Conservation (phyloP, 2,888 invertebrate species). For the Ophioninae sp. region DNA sequence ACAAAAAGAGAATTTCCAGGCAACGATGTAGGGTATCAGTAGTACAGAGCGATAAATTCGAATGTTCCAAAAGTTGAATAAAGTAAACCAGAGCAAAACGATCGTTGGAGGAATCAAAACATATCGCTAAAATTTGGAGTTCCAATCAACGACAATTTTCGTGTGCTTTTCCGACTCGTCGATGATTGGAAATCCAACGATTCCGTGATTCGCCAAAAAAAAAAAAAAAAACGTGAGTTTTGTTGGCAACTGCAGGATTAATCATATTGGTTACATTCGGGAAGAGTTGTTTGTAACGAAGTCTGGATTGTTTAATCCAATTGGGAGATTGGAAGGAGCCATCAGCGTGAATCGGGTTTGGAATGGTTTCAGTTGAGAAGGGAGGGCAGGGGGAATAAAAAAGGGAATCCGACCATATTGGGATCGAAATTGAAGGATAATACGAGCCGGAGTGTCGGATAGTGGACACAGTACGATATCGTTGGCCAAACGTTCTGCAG, state of each 20-base stretch:
- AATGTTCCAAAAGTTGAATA: background rate
- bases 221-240: background rate
- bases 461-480: slow-evolving; percentile 25
- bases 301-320: slow-evolving; percentile 74
- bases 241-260: slow-evolving; percentile 27
- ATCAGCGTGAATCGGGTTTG: background rate
- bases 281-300: slow-evolving; percentile 49
- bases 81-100: background rate
- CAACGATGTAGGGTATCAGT: background rate
- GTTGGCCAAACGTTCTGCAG: slow-evolving; percentile 32
- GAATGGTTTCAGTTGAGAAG: too few relatives aligned
- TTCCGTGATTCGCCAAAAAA: background rate
- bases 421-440: slow-evolving; percentile 49
- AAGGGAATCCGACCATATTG: slow-evolving; percentile 55
- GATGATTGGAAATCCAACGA: slow-evolving; percentile 4
- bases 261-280: slow-evolving; percentile 22
- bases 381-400: background rate
- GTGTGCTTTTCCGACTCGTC: background rate
- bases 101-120: background rate
- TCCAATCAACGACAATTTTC: background rate
- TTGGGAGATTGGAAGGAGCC: slow-evolving; percentile 68
- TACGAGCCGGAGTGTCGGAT: slow-evolving; percentile 30
- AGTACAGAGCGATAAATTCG: background rate
- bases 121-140: background rate
- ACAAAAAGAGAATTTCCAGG: background rate